Conservation (phyloP, 2,797 vertebrate genomes). For the Huso huso region DNA sequence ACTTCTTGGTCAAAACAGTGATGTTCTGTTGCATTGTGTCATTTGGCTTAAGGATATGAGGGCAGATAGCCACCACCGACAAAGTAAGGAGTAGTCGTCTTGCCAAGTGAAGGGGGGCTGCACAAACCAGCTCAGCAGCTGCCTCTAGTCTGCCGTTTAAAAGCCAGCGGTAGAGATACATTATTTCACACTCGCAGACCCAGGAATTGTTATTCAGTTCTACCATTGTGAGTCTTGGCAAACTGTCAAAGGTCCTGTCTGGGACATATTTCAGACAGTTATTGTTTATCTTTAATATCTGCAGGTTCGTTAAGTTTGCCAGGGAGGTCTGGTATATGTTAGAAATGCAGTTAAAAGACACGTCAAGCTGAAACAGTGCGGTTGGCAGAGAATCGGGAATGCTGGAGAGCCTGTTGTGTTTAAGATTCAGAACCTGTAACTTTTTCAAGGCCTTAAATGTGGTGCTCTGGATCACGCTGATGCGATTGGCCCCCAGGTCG, state of each 20-base stretch:
- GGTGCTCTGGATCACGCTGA: slow-evolving; percentile 55
- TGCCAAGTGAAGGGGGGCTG: slow-evolving; percentile 53
- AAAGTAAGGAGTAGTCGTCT: slow-evolving; percentile 55
- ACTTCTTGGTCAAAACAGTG: slow-evolving; percentile 1
- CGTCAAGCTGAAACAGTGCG: slow-evolving; percentile 56
- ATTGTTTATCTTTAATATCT: slow-evolving; percentile 45
- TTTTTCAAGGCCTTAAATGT: slow-evolving; percentile 47
- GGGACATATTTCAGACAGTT: slow-evolving; percentile 63
- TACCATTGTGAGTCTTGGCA: slow-evolving; percentile 47
- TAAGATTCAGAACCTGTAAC: slow-evolving; percentile 53
- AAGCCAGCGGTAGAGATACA: slow-evolving; percentile 64
- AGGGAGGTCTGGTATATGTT: slow-evolving; percentile 49
- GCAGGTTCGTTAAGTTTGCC: slow-evolving; percentile 48
- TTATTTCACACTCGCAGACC: slow-evolving; percentile 62
- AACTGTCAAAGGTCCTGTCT: slow-evolving; percentile 50
- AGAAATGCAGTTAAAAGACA: slow-evolving; percentile 63
- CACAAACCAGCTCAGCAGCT: slow-evolving; percentile 56
- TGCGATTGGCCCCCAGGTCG: slow-evolving; percentile 58
- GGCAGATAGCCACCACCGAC: slow-evolving; percentile 55
- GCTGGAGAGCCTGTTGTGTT: slow-evolving; percentile 51
- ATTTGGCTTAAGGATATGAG: slow-evolving; percentile 39
- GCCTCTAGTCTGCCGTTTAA: slow-evolving; percentile 47
- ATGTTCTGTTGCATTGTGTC: slow-evolving; percentile 21
- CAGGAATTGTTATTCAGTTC: slow-evolving; percentile 58
- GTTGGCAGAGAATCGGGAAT: slow-evolving; percentile 52